Evolutionary conservation across 2,113 vertebrate species (phyloP).

Genomic region (Anguilla rostrata): DNA sequence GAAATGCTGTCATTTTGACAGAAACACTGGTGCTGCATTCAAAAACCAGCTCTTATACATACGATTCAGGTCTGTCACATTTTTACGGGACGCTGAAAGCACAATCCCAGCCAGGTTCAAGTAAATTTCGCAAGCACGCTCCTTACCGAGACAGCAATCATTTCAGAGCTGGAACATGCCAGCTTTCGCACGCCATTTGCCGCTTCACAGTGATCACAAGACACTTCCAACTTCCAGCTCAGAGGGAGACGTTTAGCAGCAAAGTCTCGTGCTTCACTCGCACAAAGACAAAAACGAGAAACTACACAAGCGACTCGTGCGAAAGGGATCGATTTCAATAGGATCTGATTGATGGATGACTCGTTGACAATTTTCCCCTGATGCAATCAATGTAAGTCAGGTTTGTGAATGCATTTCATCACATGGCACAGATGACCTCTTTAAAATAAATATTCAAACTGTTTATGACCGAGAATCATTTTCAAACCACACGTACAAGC

Average conservation of each 20-base stretch:
- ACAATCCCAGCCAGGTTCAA: conserved; percentile 12
- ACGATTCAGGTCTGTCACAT: conserved; percentile 25
- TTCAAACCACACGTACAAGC: not conserved
- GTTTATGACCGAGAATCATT: not conserved
- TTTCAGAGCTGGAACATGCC: not conserved
- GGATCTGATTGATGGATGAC: not conserved
- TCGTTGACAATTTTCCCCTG: not conserved
- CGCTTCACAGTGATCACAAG: not conserved
- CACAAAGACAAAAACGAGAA: not conserved
- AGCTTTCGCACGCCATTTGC: not conserved
- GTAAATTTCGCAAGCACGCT: not conserved
- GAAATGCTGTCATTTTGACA: conserved; percentile 19
- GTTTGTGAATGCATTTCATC: conserved; percentile 42
- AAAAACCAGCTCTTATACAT: conserved; percentile 38
- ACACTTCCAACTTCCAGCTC: not conserved
- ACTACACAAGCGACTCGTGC: not conserved
- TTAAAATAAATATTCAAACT: not conserved
- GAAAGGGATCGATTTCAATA: not conserved
- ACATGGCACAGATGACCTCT: conserved; percentile 16
- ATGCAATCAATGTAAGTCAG: conserved; percentile 15
- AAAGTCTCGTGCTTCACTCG: not conserved
- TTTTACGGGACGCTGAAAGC: not conserved
- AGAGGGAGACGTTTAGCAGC: not conserved
- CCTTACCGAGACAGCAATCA: not conserved
- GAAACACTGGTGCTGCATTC: conserved; percentile 36